Conservation (phyloP, 1,140 invertebrate species). For the Lanistes nyassanus region DNA sequence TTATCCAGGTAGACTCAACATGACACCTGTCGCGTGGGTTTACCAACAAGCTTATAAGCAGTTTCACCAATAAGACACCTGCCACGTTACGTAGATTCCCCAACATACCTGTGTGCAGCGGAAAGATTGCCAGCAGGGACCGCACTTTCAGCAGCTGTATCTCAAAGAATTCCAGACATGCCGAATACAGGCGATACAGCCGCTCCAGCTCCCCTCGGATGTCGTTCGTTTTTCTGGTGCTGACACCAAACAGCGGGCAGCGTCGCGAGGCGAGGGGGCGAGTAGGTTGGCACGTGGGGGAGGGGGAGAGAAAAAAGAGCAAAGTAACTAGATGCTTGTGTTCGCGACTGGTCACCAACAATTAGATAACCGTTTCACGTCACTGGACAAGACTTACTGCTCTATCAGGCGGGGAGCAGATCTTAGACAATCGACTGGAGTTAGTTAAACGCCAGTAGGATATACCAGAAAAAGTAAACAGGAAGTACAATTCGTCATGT, state of each 20-base stretch:
- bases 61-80: neutral
- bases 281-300: neutral
- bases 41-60: neutral
- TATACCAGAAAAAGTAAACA: no score
- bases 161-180: slow-evolving; percentile 29
- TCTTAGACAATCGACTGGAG: no score
- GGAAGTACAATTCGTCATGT: no score
- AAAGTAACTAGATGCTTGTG: neutral
- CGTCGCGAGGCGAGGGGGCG: neutral
- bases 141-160: slow-evolving; percentile 17
- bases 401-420: no score
- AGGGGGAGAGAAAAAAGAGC: neutral
- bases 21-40: no score
- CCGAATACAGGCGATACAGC: slow-evolving; percentile 27
- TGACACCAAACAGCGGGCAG: no score
- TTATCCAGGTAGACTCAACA: no score
- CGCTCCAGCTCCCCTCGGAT: slow-evolving; percentile 9
- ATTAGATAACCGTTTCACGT: no score
- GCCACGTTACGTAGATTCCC: neutral
- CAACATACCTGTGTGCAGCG: slow-evolving; percentile 19
- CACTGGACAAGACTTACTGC: no score
- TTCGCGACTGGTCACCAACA: neutral
- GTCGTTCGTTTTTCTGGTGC: slow-evolving; percentile 17
- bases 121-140: slow-evolving; percentile 21
- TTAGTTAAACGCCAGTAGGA: no score